Base-by-base conservation (phyloP, 2,113 vertebrate genomes). In the Petromus typicus region DNA sequence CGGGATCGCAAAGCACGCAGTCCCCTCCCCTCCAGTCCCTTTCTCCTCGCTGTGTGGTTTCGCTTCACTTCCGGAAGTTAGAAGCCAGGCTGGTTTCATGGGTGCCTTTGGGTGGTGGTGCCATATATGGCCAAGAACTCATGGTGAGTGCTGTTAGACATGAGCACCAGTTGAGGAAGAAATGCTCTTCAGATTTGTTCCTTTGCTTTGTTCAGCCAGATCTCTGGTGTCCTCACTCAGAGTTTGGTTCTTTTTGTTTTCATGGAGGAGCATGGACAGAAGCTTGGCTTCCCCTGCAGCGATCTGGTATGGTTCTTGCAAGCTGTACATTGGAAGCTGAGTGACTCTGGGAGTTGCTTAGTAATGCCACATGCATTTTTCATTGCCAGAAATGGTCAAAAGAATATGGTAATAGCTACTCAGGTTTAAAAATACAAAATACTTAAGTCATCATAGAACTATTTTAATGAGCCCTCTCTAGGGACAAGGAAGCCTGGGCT, bases 361-460 rank as follows among this genome's bases (percentile, higher is more conserved):
- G 71, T 78, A 56, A 76, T 43, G 81, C 73, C 66, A 40, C 11
- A 32, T 94, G 75, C 45, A n/a, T 32, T 91, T 91, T 73, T 95
- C 54, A 66, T 75, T 78, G 85, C 81, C 82, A 92, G 69, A 54
- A 59, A 37, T 32, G 69, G 71, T 90, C 48, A 82, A 57, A 85
- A 81, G 78, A 67, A 75, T 85, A 80, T 37, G 64, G 56, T 67
- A 82, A 64, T 79, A 61, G 88, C 81, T 56, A 34, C 69, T 92
- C 37, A 48, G 43, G 51, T 91, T 94, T 86, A 93, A 90, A 93
- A 93, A 83, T 83, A 37, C 17, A 86, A 82, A 93, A 85, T n/a
- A 86, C 48, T 40, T 71, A 59, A 86, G 63, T 93, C 80, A 84
- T 94, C 83, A 30, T 17, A 17, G 43, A 86, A 79, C 61, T 69